Evolutionary conservation across 1,140 invertebrate genomes (phyloP), one percentile per base, ranked within the genome.

Genomic region (Bradynema listronoti): DNA sequence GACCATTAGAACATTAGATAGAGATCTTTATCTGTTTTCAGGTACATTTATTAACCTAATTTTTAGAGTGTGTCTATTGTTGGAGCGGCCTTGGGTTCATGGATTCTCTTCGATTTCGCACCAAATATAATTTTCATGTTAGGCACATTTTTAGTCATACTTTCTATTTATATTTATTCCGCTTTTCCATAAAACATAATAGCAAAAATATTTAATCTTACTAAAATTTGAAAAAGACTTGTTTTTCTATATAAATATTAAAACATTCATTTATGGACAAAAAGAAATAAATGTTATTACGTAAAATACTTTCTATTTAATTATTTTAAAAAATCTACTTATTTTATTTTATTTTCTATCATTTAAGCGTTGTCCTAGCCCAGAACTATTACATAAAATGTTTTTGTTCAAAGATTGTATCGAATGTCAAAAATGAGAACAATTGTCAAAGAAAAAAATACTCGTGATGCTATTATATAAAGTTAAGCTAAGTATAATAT

Each of bases 41-140:
- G n/a, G n/a, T n/a, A n/a, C n/a, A 46, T 65, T 29, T 41, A 65
- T 51, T 24, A 30, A 14, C n/a, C n/a, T 56, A n/a, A 56, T 57
- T 36, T 61, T 33, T 63, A 63, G 58, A 67, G 57, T 57, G 58
- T 65, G 33, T 72, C 74, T 16, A 77, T 77, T 47, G 56, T 77
- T n/a, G 74, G 74, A 25, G 74, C 75, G 11, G 74, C 75, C 7
- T 47, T 77, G 32, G 74, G 74, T 22, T 77, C 73, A 0, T 78
- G 72, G 76, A 25, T 77, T 24, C 39, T 78, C 30, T 77, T 77
- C 36, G 67, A 76, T 36, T 77, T 77, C 43, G 45, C 61, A 2
- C 74, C 74, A 29, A 77, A 77, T 41, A 41, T 62, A 5, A 36
- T 77, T 24, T 77, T 78, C 47, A 36, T 70, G 9, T 30, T 71